Percentiles rank a stretch among this genome's conserved stretches.
These are phyloP conservation scores for Chelon auratus DNA, from an alignment of 2,797 vertebrate species.

Conservation along the genomic window DNA sequence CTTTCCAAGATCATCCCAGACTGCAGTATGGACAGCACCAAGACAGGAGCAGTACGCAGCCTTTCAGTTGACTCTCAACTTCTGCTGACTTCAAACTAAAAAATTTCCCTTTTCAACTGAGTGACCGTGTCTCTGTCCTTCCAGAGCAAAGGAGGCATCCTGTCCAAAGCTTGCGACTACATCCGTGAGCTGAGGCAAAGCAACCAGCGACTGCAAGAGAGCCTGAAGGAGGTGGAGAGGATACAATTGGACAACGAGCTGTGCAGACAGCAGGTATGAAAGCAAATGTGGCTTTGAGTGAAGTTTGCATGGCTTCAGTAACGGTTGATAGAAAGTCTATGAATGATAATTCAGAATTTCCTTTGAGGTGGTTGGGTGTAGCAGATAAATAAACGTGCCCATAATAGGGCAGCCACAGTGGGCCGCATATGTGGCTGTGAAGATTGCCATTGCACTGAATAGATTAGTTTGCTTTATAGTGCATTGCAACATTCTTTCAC, in stretches of 20 bases:
- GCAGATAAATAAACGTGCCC: conserved; percentile 51
- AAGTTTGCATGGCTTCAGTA: conserved; percentile 40
- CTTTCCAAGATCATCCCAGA: conserved; percentile 96
- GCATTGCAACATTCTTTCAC: conserved; percentile 47
- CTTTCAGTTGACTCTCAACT: not conserved
- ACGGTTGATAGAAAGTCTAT: conserved; percentile 45
- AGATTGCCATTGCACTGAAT: conserved; percentile 62
- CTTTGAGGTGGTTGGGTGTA: conserved; percentile 47
- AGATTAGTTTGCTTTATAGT: conserved; percentile 55
- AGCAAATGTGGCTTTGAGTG: conserved; percentile 30
- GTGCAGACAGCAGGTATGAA: conserved; percentile 89
- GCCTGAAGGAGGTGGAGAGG: conserved; percentile 90
- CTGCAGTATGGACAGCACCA: conserved; percentile 91
- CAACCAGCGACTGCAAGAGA: conserved; percentile 91
- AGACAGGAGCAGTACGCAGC: conserved; percentile 88
- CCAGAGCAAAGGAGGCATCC: conserved; percentile 95
- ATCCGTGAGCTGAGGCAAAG: conserved; percentile 91
- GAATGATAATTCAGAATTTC: conserved; percentile 61
- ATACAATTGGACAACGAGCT: conserved; percentile 92
- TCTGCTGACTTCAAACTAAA: not conserved
- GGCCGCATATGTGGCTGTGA: conserved; percentile 62
- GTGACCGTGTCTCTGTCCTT: conserved; percentile 20
- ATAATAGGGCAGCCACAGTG: conserved; percentile 41
- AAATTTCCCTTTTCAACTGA: not conserved
- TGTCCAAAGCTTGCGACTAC: conserved; percentile 95